Base-by-base conservation (phyloP, 2,113 vertebrate species). In the Brachypteracias leptosomus region DNA sequence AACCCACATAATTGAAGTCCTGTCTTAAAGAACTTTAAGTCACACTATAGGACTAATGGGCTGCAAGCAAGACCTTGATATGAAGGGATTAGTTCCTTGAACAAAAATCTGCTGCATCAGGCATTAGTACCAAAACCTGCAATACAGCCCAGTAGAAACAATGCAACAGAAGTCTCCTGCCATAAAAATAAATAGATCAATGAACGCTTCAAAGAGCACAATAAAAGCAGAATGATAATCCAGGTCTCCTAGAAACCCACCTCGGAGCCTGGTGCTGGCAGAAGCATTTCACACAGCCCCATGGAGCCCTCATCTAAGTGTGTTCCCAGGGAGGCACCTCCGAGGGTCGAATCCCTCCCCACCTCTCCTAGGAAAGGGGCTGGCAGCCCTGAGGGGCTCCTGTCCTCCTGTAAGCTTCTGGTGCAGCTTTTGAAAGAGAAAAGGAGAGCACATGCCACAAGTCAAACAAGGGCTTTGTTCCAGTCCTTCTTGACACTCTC, bases 341-440 rank as follows among this genome's bases (percentile, higher is more conserved):
- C 0, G 1, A 86, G 42, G 40, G 10, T 10, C 1, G 0, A 54
- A 44, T 54, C 7, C 22, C 2, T n/a, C 26, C 0, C 19, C 35
- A 0, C 13, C 16, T 31, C 20, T 24, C 38, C 51, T 9, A 16
- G 63, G 31, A 73, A 18, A 42, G 52, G 16, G 13, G 31, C 51
- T 51, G 49, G 73, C 33, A 44, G 55, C 51, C 1, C 0, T 19
- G 31, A 17, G 31, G 1, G 1, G 21, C 36, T 82, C 49, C 85
- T 44, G 54, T 35, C 36, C 57, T 89, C 62, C 51, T 1, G 1
- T 24, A 15, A 59, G 72, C 36, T 81, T 52, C 81, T 79, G 49
- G 46, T 57, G 44, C 51, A 62, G 75, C 46, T 62, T 66, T 54
- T 36, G 36, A 74, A 76, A 71, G 8, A 58, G 46, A 66, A 61